Evolutionary conservation across 2,113 vertebrate genomes (phyloP), one percentile per base, ranked within the genome.

Genomic region (Megaceryle maxima): DNA sequence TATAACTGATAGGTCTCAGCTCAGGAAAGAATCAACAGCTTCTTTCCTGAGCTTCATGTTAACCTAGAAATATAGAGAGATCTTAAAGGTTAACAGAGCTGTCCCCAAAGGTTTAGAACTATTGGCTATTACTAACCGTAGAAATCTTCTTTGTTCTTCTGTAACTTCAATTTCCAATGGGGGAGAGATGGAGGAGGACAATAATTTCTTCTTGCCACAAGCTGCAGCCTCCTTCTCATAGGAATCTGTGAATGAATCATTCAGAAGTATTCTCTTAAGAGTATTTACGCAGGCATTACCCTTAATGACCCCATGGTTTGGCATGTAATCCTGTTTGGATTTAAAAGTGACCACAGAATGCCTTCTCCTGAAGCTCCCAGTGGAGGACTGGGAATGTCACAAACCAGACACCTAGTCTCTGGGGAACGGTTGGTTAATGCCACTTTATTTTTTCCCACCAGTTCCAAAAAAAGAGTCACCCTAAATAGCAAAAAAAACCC

Each of bases 141-240:
- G 97, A 55, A 99, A 97, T 96, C 99, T 98, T 48, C 98, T 97
- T 83, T 99, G 99, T 62, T 99, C 99, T 91, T 99, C 98, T 6
- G 99, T 98, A 67, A 99, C 95, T 56, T 97, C 96, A 94, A 99
- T 97, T 92, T 98, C 98, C 63, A 99, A 93, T 22, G 99, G 99
- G 15, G 99, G 99, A 44, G 95, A 97, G 83, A 99, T 95, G 48
- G 78, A 98, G 39, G 99, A 99, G 25, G 98, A 98, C 82, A 98
- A 97, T 75, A 99, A 94, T 80, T 97, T 98, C 95, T 97, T 99
- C 96, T 98, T 98, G 64, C 98, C 98, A 55, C 94, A 90, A 50
- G 91, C 94, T 93, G 98, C 98, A 84, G 98, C 97, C 67, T 98
- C 97, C 25, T 98, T 98, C 95, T 98, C 99, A 94, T 99, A 99